Base-by-base conservation (phyloP, 2,113 vertebrate genomes). In the Patagioenas fasciata region DNA sequence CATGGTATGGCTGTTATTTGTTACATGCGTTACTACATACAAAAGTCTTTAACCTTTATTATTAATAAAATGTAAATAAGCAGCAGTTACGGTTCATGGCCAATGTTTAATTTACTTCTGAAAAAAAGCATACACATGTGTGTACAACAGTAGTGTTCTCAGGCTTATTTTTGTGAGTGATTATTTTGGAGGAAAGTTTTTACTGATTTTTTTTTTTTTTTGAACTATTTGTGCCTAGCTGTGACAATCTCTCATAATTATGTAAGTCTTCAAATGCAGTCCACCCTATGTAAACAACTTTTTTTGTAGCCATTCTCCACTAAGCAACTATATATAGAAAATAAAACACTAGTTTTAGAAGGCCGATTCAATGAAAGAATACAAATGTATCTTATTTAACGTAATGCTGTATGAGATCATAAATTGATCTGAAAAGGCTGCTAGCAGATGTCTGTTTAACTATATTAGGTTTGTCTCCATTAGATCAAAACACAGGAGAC, bases 381-480 rank as follows among this genome's bases (percentile, higher is more conserved):
- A 42, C 11, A 86, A 66, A 69, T 72, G 50, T 82, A 23, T 80
- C 24, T 44, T 67, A 38, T 80, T 80, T 70, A 38, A 44, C 23
- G 51, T 69, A 87, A 83, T 58, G 40, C 8, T 54, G 32, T 40
- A 44, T 56, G 51, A 77, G 78, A 64, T 86, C 38, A 89, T n/a
- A 80, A 70, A 94, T 57, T 92, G 74, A 69, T 83, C 60, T 89
- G 86, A 85, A 88, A 92, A 26, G 26, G n/a, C 53, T 82, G 18
- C 64, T 94, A 77, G 86, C 81, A 91, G 50, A 14, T 38, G 58
- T 0, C 29, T 93, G 5, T 84, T 95, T 66, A 69, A 54, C 50
- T 81, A 2, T 66, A 79, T 85, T 80, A 73, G 34, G 15, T 85
- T 92, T 97, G 89, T 93, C 42, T 96, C 66, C 82, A 80, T 80